phyloP scores from a whole-genome alignment of 2,113 vertebrate genomes.

The Melanerpes formicivorus region DNA sequence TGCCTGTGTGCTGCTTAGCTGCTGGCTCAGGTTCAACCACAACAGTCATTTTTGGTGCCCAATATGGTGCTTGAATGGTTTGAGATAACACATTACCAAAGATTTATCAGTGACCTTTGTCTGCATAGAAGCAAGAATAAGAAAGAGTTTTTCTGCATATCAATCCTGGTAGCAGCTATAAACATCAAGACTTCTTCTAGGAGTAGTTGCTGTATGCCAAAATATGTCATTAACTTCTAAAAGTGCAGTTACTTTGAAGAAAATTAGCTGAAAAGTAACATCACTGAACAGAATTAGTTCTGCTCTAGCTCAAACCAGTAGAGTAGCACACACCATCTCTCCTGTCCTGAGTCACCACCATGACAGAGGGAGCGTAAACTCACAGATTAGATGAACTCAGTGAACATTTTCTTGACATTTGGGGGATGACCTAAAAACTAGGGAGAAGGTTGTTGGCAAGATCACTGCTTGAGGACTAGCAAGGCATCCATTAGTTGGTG shows the following conservation, averaged over 20 bases:
- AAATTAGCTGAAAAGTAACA: background rate
- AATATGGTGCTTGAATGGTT: too few species aligned
- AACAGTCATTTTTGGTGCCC: too few species aligned
- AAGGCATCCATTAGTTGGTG: background rate
- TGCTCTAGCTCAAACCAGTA: background rate
- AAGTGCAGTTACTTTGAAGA: background rate
- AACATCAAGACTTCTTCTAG: too few species aligned
- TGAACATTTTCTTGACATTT: background rate
- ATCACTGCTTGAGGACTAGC: background rate
- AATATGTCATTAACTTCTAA: too few species aligned
- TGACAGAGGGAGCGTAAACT: background rate
- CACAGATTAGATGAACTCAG: background rate
- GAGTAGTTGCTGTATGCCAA: too few species aligned
- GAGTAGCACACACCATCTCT: background rate
- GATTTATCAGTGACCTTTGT: background rate
- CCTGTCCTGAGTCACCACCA: background rate
- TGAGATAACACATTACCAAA: too few species aligned
- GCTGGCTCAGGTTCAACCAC: background rate
- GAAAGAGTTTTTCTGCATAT: too few species aligned
- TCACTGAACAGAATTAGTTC: background rate
- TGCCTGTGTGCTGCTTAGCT: accelerated
- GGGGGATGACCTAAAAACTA: background rate
- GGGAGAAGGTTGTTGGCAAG: background rate
- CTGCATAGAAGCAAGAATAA: too few species aligned
- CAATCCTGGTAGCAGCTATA: too few species aligned